Percentiles rank a stretch among this genome's conserved stretches.
Conservation (phyloP, 1,140 invertebrate species). For the Luehdorfia chinensis region DNA sequence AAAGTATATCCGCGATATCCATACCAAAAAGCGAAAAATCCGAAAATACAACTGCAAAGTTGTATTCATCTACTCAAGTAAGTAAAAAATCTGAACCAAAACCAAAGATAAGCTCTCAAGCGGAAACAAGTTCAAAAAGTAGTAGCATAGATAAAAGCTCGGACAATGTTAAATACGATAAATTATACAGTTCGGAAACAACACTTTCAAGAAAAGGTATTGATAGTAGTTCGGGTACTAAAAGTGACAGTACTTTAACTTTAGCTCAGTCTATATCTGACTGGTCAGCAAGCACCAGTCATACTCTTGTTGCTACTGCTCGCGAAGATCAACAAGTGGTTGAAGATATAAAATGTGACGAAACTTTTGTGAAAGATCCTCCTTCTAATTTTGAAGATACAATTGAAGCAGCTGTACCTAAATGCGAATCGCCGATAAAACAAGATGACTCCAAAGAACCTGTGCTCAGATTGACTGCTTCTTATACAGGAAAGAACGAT, state of each 20-base stretch:
- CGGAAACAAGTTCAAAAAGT: conserved; percentile 68
- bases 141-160: conserved; percentile 74
- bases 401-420: conserved; percentile 25
- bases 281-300: conserved; percentile 80
- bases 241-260: conserved; percentile 80
- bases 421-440: conserved; percentile 19
- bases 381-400: conserved; percentile 26
- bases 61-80: conserved; percentile 62
- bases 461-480: conserved; percentile 54
- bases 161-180: conserved; percentile 77
- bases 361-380: conserved; percentile 41
- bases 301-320: conserved; percentile 77
- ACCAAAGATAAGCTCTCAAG: conserved; percentile 55
- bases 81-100: conserved; percentile 67
- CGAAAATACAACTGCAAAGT: conserved; percentile 67
- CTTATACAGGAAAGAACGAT: conserved; percentile 51
- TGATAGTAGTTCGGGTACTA: conserved; percentile 78
- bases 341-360: conserved; percentile 49
- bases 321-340: conserved; percentile 56
- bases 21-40: conserved; percentile 81
- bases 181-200: conserved; percentile 79
- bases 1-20: conserved; percentile 79
- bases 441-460: conserved; percentile 37
- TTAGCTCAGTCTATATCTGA: conserved; percentile 80
- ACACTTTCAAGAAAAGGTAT: conserved; percentile 67